phyloP scores from a whole-genome alignment of 1,140 invertebrate species.

The Drosophila lowei region DNA sequence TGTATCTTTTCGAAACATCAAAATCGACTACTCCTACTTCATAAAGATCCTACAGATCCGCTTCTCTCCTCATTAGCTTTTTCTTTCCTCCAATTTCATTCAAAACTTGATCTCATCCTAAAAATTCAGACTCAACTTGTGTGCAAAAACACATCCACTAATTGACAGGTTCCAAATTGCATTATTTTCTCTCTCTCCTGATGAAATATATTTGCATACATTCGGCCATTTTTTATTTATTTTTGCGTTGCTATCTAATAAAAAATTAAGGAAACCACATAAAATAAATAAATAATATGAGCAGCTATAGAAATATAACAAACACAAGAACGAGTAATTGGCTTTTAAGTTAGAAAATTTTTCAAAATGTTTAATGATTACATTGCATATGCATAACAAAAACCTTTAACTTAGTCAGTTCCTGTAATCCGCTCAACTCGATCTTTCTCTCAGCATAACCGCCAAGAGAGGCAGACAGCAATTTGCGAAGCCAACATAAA shows the following conservation, averaged over 20 bases:
- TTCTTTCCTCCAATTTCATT: not conserved
- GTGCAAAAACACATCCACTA: slow-evolving; percentile 9
- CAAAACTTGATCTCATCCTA: slow-evolving; percentile 4
- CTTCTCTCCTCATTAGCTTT: not conserved
- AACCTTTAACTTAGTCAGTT: no score
- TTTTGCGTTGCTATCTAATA: slow-evolving; percentile 21
- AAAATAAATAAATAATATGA: not conserved
- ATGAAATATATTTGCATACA: slow-evolving; percentile 44
- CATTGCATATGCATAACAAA: no score
- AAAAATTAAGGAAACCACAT: slow-evolving; percentile 22
- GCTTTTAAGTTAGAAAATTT: no score
- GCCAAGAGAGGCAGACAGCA: no score
- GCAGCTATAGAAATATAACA: slow-evolving; percentile 13
- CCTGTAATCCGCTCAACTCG: no score
- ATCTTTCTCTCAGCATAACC: no score
- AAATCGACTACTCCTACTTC: no score
- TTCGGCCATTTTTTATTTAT: not conserved
- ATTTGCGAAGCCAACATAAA: no score
- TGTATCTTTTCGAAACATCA: no score
- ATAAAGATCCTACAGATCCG: no score
- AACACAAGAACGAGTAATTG: not conserved
- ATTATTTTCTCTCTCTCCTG: slow-evolving; percentile 31
- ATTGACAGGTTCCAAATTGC: slow-evolving; percentile 41
- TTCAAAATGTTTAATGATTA: no score
- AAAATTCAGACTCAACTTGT: slow-evolving; percentile 8